Conservation (phyloP, 2,797 vertebrate species). For the Pyrocephalus nanus region DNA sequence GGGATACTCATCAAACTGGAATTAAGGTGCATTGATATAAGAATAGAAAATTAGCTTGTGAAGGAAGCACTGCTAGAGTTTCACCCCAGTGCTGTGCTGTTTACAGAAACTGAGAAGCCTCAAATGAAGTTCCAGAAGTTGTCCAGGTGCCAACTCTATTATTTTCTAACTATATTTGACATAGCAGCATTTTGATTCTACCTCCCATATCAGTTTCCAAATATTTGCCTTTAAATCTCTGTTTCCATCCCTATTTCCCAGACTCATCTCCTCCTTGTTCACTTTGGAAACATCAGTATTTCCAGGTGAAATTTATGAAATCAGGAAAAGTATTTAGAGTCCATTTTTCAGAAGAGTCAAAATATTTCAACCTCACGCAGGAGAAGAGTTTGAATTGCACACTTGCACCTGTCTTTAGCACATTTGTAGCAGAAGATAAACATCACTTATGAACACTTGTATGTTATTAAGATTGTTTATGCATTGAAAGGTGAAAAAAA, state of each 20-base stretch:
- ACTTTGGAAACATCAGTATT: background rate
- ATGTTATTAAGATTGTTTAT: background rate
- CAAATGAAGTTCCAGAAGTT: slow-evolving; percentile 40
- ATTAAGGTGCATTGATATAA: slow-evolving; percentile 27
- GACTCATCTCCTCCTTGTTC: background rate
- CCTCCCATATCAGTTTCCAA: background rate
- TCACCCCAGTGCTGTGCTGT: background rate
- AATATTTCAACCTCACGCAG: background rate
- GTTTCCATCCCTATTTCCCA: background rate
- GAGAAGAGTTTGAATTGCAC: background rate
- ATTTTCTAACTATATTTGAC: slow-evolving; percentile 39
- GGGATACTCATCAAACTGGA: slow-evolving; percentile 15
- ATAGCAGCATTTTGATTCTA: slow-evolving; percentile 6
- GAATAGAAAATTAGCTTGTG: background rate
- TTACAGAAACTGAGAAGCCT: slow-evolving; percentile 8
- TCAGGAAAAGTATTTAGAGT: background rate
- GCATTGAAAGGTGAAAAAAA: background rate
- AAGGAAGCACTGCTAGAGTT: background rate
- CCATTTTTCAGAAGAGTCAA: background rate
- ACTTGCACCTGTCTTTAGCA: background rate
- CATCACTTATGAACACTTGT: background rate
- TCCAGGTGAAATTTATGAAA: background rate
- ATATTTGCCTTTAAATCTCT: slow-evolving; percentile 5
- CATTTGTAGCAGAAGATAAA: background rate
- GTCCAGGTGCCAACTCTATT: slow-evolving; percentile 10